Percentiles rank a stretch among this genome's conserved stretches.
phyloP scores from a whole-genome alignment of 2,888 invertebrate species.

The Polia nebulosa region DNA sequence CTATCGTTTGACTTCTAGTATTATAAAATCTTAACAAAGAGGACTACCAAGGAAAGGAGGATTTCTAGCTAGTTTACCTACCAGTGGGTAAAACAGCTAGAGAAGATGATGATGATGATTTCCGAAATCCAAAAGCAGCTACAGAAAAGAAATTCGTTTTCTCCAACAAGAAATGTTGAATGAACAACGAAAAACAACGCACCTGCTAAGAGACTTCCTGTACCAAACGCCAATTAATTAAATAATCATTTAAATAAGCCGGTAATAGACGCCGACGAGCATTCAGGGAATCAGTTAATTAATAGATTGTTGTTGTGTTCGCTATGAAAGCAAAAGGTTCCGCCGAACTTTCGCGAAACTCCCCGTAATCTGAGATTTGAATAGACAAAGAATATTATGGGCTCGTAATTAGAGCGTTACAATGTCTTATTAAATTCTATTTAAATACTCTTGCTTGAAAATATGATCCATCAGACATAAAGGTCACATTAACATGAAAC shows the following conservation, averaged over 20 bases:
- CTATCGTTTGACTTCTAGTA: no score
- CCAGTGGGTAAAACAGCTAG: no score
- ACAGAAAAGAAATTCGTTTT: neutral
- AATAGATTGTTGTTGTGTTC: slow-evolving; percentile 52
- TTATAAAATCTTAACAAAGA: neutral
- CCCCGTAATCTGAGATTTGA: slow-evolving; percentile 34
- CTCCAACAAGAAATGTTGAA: neutral
- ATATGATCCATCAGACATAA: neutral
- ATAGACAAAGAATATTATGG: slow-evolving; percentile 51
- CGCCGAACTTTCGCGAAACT: slow-evolving; percentile 2
- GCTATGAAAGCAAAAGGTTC: slow-evolving; percentile 32
- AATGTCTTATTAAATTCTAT: slow-evolving; percentile 1
- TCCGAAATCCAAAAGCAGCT: neutral
- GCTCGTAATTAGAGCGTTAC: slow-evolving; percentile 15
- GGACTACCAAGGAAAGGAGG: no score
- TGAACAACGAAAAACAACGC: neutral
- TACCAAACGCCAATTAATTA: slow-evolving; percentile 35
- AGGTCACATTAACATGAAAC: neutral
- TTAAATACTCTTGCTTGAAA: neutral
- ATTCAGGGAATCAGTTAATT: slow-evolving; percentile 44
- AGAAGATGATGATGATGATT: neutral
- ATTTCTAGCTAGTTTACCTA: no score
- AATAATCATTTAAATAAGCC: slow-evolving; percentile 53
- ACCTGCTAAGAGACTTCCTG: neutral
- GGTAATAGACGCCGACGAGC: slow-evolving; percentile 27